These are phyloP conservation scores for Betta splendens DNA, from an alignment of 2,797 vertebrate species.

Conservation along the genomic window DNA sequence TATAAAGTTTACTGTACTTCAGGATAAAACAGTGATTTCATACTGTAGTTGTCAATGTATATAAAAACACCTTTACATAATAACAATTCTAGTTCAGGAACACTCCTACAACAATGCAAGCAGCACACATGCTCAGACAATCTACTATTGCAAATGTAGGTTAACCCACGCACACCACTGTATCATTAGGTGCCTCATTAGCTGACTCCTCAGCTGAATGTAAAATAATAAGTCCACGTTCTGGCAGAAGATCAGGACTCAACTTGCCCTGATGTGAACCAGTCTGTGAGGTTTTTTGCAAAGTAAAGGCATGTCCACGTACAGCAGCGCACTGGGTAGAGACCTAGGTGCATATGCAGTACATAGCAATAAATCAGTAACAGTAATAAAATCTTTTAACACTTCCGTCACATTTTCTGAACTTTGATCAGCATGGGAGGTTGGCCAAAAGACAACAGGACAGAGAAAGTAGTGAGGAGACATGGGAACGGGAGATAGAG, in stretches of 20 bases:
- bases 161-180: neutral
- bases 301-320: constrained; percentile 11
- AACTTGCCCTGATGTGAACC: constrained; percentile 25
- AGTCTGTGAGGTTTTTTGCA: neutral
- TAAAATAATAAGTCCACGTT: neutral
- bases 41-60: too few relatives aligned
- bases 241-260: constrained; percentile 29
- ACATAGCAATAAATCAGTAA: constrained; percentile 3
- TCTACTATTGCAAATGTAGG: neutral
- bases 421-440: constrained; percentile 24
- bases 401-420: constrained; percentile 17
- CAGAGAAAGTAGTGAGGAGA: constrained; percentile 19
- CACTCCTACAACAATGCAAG: neutral
- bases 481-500: constrained; percentile 46
- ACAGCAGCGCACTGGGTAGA: neutral
- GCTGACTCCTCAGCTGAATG: neutral
- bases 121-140: neutral
- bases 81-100: neutral
- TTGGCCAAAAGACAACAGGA: constrained; percentile 31
- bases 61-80: neutral
- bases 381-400: neutral
- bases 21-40: constrained; percentile 14
- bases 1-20: neutral
- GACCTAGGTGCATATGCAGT: neutral
- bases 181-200: neutral